Percentiles rank a stretch among this genome's conserved stretches.
Evolutionary conservation across 2,113 vertebrate genomes (phyloP).

Genomic region (Lethenteron camtschaticum): DNA sequence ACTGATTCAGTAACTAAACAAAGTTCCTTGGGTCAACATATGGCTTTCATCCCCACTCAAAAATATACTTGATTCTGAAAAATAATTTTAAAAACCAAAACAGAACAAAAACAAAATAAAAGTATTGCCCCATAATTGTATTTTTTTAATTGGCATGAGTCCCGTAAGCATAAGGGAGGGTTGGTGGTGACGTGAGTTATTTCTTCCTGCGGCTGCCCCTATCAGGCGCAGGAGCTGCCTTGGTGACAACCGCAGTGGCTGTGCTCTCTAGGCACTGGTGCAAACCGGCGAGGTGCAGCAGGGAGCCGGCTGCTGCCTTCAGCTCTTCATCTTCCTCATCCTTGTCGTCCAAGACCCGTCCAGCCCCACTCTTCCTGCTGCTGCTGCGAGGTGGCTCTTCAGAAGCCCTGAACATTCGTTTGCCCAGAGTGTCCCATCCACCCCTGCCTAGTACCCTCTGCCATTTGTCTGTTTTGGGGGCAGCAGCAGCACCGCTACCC

Average conservation of each 20-base stretch:
- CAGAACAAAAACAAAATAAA: too few relatives aligned
- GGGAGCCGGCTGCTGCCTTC: slow-evolving; percentile 92
- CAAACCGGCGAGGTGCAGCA: slow-evolving; percentile 88
- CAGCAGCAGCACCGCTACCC: slow-evolving; percentile 28
- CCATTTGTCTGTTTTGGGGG: slow-evolving; percentile 45
- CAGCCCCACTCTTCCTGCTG: slow-evolving; percentile 91
- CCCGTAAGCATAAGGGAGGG: too few relatives aligned
- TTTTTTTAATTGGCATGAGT: too few relatives aligned
- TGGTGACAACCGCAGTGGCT: slow-evolving; percentile 27
- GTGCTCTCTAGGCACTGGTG: slow-evolving; percentile 98
- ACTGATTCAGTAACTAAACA: too few relatives aligned
- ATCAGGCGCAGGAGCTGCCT: too few relatives aligned
- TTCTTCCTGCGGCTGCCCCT: too few relatives aligned
- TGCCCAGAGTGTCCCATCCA: slow-evolving; percentile 43
- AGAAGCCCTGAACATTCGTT: slow-evolving; percentile 55
- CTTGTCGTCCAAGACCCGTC: slow-evolving; percentile 40
- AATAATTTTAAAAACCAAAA: too few relatives aligned
- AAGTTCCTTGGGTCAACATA: too few relatives aligned
- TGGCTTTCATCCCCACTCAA: too few relatives aligned
- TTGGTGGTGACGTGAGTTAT: too few relatives aligned
- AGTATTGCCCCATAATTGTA: too few relatives aligned
- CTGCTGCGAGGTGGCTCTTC: slow-evolving; percentile 51
- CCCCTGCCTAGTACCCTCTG: slow-evolving; percentile 69
- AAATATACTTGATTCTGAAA: too few relatives aligned
- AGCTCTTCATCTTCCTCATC: slow-evolving; percentile 97